Base-by-base conservation (phyloP, 2,113 vertebrate genomes). In the Podocnemis expansa region DNA sequence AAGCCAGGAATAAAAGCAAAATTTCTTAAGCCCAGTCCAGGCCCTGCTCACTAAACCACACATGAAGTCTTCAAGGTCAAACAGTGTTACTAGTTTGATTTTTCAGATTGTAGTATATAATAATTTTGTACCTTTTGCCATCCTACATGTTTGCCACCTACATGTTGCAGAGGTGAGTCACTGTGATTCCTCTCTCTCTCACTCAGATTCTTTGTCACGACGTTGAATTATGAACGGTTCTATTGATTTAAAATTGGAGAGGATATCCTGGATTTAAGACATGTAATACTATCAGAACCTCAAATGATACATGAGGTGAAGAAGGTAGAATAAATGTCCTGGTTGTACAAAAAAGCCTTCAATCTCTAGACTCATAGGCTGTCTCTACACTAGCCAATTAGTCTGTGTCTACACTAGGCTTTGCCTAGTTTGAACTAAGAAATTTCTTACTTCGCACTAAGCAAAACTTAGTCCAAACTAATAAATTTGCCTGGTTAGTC, bases 101-200 rank as follows among this genome's bases (percentile, higher is more conserved):
- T 63, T 63, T 63, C 60, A 63, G 60, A 63, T 63, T 63, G 60
- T 34, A 31, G 13, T 34, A 34, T 63, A 31, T 17, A 4, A 6
- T 63, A 63, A 56, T 56, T 76, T 80, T 24, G 0, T 1, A 3
- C 5, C n/a, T n/a, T n/a, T n/a, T n/a, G n/a, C n/a, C n/a, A n/a
- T n/a, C n/a, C n/a, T n/a, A n/a, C n/a, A n/a, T 79, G 19, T 21
- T 80, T n/a, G 58, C 0, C 4, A 10, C 4, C 13, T 63, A 24
- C 0, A 2, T 19, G 6, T 0, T 55, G 31, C 17, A 86, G 73
- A 58, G 3, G 45, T 38, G 6, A 58, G 4, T 31, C 56, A 58
- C 14, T 58, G 25, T 58, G 12, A 29, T 13, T 27, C 22, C 56
- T 27, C 11, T 58, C 56, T 58, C 56, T 31, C 11, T 14, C 56